Evolutionary conservation across 2,888 invertebrate species (phyloP).

Genomic region (Protonemura montana): DNA sequence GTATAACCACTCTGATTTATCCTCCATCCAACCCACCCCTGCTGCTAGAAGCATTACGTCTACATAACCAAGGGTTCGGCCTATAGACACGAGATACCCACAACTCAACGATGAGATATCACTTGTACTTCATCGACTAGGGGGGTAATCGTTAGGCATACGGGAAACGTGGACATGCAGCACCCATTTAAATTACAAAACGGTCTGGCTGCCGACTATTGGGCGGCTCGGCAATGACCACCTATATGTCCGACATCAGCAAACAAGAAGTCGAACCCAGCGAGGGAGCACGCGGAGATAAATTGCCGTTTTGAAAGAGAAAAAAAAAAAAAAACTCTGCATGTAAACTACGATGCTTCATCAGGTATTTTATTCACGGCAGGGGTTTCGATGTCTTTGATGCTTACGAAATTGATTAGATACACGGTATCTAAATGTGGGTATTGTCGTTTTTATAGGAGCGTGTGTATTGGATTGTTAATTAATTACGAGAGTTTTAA

Average conservation of each 20-base stretch:
- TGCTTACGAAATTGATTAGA: neutral
- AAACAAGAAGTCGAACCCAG: neutral
- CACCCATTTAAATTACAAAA: slow-evolving; percentile 45
- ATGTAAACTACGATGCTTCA: neutral
- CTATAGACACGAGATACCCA: neutral
- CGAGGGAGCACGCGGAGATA: neutral
- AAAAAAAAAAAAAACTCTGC: neutral
- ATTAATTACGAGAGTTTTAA: neutral
- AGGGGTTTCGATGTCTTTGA: neutral
- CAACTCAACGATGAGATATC: slow-evolving; percentile 15
- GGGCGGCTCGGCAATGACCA: neutral
- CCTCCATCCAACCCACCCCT: neutral
- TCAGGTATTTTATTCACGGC: neutral
- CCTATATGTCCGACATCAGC: neutral
- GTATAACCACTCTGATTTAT: neutral
- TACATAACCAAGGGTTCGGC: neutral
- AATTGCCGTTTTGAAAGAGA: neutral
- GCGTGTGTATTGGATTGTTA: neutral
- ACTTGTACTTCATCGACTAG: neutral
- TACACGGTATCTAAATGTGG: neutral
- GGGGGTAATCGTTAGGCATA: neutral
- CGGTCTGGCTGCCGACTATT: slow-evolving; percentile 37
- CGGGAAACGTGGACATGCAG: slow-evolving; percentile 21
- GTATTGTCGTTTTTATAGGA: neutral
- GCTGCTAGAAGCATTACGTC: slow-evolving; percentile 27